phyloP scores from a whole-genome alignment of 2,888 invertebrate species.

The Tromatobia lineatoria region DNA sequence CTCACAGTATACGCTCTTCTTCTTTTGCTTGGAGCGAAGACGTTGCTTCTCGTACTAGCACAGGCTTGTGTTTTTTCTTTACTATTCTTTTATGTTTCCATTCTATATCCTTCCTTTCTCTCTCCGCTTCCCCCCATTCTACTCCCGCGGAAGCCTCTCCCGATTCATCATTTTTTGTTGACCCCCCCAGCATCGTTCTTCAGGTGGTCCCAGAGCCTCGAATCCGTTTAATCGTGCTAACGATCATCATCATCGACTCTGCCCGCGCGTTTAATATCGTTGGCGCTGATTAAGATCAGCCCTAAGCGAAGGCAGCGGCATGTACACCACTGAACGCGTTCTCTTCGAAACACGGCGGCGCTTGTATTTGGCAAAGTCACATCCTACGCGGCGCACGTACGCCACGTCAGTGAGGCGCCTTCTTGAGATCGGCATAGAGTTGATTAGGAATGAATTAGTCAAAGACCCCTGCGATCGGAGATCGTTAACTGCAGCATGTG shows the following conservation, averaged over 20 bases:
- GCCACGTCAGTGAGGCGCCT: conserved; percentile 22
- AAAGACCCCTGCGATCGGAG: conserved; percentile 67
- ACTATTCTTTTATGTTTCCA: conserved; percentile 32
- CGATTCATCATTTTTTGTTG: conserved; percentile 65
- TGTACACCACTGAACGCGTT: conserved; percentile 9
- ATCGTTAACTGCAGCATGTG: conserved; percentile 15
- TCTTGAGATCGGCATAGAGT: conserved; percentile 14
- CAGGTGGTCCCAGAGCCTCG: conserved; percentile 76
- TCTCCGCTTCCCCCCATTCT: conserved; percentile 28
- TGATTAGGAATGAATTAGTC: conserved; percentile 76
- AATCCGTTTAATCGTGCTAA: conserved; percentile 73
- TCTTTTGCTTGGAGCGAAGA: conserved; percentile 32
- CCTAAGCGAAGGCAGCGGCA: conserved; percentile 54
- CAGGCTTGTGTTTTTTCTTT: conserved; percentile 41
- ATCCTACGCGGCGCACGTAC: conserved; percentile 52
- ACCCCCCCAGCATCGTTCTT: conserved; percentile 71
- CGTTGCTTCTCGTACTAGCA: conserved; percentile 35
- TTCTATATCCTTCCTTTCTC: conserved; percentile 34
- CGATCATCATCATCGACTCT: conserved; percentile 71
- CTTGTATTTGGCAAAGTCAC: conserved; percentile 70
- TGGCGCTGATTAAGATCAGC: conserved; percentile 74
- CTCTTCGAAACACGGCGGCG: conserved; percentile 51
- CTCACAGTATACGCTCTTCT: conserved; percentile 33
- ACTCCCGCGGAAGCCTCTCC: conserved; percentile 27
- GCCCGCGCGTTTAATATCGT: conserved; percentile 72